A percentile compares a stretch with the other conserved stretches of the same genome.
These are phyloP conservation scores for Chydorus sphaericus DNA, from an alignment of 2,888 invertebrate species.

Conservation along the genomic window DNA sequence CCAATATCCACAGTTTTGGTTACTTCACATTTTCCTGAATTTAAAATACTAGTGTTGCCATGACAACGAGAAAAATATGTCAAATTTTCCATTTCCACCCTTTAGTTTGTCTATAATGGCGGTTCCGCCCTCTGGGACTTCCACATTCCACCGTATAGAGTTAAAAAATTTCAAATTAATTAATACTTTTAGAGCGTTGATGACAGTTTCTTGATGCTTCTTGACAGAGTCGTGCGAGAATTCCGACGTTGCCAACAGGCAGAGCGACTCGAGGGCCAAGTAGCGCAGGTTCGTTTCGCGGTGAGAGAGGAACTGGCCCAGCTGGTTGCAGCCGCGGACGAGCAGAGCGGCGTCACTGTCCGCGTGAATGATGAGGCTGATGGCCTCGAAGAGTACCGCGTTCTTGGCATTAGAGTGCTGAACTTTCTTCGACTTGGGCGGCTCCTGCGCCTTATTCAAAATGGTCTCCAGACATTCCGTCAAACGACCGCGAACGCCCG, in stretches of 20 bases:
- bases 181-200: slow-evolving; percentile 79
- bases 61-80: no score
- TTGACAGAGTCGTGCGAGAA: slow-evolving; percentile 99
- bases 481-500: slow-evolving; percentile 85
- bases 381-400: slow-evolving; percentile 98
- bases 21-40: no score
- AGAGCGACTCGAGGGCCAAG: slow-evolving; percentile 97
- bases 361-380: slow-evolving; percentile 97
- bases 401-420: slow-evolving; percentile 99
- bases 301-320: slow-evolving; percentile 94
- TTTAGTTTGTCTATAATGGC: no score
- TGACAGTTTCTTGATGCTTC: slow-evolving; percentile 98
- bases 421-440: slow-evolving; percentile 98
- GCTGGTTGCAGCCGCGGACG: slow-evolving; percentile 94
- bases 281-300: slow-evolving; percentile 96
- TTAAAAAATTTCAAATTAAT: neutral
- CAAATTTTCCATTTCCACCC: no score
- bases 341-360: slow-evolving; percentile 92
- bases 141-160: neutral
- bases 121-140: no score
- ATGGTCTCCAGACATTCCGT: slow-evolving; percentile 98
- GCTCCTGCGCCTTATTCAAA: slow-evolving; percentile 96
- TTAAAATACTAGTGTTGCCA: no score
- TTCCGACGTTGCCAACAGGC: slow-evolving; percentile 95
- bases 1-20: neutral